Evolutionary conservation across 2,113 vertebrate genomes (phyloP), one percentile per base, ranked within the genome.

Genomic region (Nycticebus coucang): DNA sequence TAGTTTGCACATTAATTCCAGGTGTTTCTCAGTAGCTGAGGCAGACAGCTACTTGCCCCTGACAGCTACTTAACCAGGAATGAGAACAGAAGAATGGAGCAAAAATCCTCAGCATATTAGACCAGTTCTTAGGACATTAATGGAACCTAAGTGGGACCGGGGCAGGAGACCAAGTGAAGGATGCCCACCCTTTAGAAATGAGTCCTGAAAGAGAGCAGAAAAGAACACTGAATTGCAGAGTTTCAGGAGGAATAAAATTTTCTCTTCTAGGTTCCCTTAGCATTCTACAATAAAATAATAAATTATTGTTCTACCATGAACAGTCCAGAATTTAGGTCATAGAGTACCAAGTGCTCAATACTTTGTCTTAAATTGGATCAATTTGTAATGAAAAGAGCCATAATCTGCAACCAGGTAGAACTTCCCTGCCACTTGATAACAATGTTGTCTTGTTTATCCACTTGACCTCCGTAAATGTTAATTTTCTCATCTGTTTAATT

Each of bases 401-500:
- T 28, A 95, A 55, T 33, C 53, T 77, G 53, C 10, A 96, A 87
- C 33, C 91, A 90, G 33, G 45, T 21, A 75, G 19, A 33, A 33
- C 18, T 77, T 33, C 24, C 41, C 26, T 64, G 35, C 28, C 59
- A 89, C 14, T 37, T 50, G 37, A 50, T 14, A 55, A 96, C 50
- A 83, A 59, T 72, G 22, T 89, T 71, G 71, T 77, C 33, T 83
- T 81, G 26, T 72, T 85, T 35, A 95, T 45, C 69, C 45, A 87
- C 11, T 80, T 80, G 80, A 37, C 17, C n/a, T 80, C 15, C 55
- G 5, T 55, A 33, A 26, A 77, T 80, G 24, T 57, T 83, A 93
- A 69, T 83, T 93, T 96, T 69, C 21, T 94, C 66, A 57, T 83
- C 45, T 94, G 28, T 92, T 94, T 95, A 81, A 88, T 72, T 22